Evolutionary conservation across 2,113 vertebrate species (phyloP).

Genomic region (Phoenicopterus ruber): DNA sequence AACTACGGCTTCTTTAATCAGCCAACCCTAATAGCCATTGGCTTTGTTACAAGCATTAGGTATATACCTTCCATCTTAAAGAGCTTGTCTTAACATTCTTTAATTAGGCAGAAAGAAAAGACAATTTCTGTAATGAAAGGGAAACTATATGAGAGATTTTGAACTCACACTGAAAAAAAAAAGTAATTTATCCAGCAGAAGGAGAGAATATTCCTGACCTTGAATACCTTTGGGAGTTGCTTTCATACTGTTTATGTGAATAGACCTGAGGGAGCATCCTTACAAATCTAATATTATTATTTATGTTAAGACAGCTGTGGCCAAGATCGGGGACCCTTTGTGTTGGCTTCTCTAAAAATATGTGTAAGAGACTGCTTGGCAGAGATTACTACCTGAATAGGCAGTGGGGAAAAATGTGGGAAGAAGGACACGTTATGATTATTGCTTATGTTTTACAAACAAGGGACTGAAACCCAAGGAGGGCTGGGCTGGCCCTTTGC

Average conservation of each 20-base stretch:
- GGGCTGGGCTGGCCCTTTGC: neutral
- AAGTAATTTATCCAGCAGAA: neutral
- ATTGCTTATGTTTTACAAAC: neutral
- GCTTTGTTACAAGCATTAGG: conserved; percentile 42
- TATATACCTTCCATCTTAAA: conserved; percentile 19
- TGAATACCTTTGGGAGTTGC: neutral
- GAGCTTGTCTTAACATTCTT: conserved; percentile 26
- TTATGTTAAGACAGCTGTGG: neutral
- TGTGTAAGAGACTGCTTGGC: neutral
- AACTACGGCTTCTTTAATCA: conserved; percentile 60
- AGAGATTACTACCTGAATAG: neutral
- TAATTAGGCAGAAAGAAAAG: conserved; percentile 35
- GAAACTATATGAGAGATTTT: neutral
- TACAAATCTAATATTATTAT: neutral
- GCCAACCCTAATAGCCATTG: conserved; percentile 31
- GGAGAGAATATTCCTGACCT: neutral
- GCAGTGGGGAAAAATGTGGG: neutral
- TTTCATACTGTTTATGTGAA: neutral
- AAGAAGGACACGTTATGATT: neutral
- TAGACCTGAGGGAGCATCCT: neutral
- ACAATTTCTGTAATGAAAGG: conserved; percentile 15
- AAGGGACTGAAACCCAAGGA: neutral
- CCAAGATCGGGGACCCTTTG: neutral
- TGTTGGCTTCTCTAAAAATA: neutral
- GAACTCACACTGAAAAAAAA: neutral